Base-by-base conservation (phyloP, 2,888 invertebrate genomes). In the Sesamia inferens region DNA sequence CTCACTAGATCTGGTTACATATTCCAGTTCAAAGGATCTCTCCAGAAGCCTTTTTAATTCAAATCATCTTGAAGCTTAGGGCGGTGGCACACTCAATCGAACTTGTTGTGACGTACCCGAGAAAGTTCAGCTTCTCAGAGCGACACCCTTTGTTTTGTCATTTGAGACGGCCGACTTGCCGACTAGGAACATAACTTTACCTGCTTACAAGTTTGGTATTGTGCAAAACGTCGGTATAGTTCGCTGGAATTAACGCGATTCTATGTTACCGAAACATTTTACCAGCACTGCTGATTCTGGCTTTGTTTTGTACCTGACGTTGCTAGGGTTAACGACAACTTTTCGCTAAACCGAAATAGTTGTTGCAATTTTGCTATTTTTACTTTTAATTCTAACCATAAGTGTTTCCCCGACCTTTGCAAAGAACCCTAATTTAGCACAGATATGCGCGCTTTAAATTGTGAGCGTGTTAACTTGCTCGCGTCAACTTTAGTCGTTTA, bases 61-160 rank as follows among this genome's bases (percentile, higher is more conserved):
- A 86, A 87, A 85, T 81, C 79, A 82, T 75, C 83, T 80, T 76
- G 83, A 83, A 62, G 78, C 81, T 81, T 81, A 82, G 79, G 79
- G 74, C 65, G 74, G 76, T 68, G 81, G 72, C 84, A 85, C 83
- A 71, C 86, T 84, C 86, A 86, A 89, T 89, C 86, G 84, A 89
- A 88, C 80, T 89, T 85, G 83, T 82, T 83, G 86, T 85, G 88
- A 87, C 84, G 82, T 79, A 81, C 84, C 86, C 87, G 84, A 83
- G 87, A 81, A 91, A 91, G 87, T 90, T 91, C 76, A 85, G 73
- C 78, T 78, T 78, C 83, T 78, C 82, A 74, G 78, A 76, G 73
- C 84, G 81, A 87, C 86, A 84, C 88, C 91, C 90, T 90, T 91
- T 91, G 91, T 92, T 89, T 89, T 87, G 91, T 90, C 89, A 91